Conservation (phyloP, 2,113 vertebrate species). For the Agelaius tricolor region DNA sequence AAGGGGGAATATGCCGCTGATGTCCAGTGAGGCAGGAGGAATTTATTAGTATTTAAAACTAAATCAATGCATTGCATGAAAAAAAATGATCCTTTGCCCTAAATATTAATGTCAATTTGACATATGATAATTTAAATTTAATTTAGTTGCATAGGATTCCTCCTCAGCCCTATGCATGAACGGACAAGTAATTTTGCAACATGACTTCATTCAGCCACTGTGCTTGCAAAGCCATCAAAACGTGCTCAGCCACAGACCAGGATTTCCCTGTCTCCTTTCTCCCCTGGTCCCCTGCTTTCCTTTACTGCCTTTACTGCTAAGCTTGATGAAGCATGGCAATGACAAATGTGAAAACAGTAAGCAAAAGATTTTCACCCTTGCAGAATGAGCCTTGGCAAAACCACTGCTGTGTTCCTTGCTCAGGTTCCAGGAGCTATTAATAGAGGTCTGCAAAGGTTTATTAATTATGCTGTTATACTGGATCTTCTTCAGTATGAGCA, state of each 20-base stretch:
- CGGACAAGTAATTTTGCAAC: slow-evolving; percentile 51
- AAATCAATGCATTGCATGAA: slow-evolving; percentile 32
- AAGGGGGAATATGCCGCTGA: accelerated
- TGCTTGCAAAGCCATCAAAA: slow-evolving; percentile 24
- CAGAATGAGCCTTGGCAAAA: slow-evolving; percentile 31
- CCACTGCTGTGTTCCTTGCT: neutral
- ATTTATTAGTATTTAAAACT: slow-evolving; percentile 25
- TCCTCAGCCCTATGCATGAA: slow-evolving; percentile 37
- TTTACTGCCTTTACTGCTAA: slow-evolving; percentile 35
- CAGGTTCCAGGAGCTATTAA: slow-evolving; percentile 38
- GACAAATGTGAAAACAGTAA: slow-evolving; percentile 55
- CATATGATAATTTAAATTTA: slow-evolving; percentile 46
- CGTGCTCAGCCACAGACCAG: neutral
- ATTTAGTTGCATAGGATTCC: slow-evolving; percentile 39
- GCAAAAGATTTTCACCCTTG: slow-evolving; percentile 26
- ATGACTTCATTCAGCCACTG: slow-evolving; percentile 24
- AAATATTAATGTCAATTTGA: slow-evolving; percentile 56
- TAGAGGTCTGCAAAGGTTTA: slow-evolving; percentile 38
- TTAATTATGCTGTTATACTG: neutral
- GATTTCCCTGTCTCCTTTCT: neutral
- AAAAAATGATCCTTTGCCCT: slow-evolving; percentile 31
- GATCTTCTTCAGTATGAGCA: neutral
- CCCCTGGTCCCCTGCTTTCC: neutral
- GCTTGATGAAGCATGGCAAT: slow-evolving; percentile 34
- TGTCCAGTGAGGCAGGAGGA: neutral